Conservation (phyloP, 2,113 vertebrate species). For the Oxygymnocypris stewartii region DNA sequence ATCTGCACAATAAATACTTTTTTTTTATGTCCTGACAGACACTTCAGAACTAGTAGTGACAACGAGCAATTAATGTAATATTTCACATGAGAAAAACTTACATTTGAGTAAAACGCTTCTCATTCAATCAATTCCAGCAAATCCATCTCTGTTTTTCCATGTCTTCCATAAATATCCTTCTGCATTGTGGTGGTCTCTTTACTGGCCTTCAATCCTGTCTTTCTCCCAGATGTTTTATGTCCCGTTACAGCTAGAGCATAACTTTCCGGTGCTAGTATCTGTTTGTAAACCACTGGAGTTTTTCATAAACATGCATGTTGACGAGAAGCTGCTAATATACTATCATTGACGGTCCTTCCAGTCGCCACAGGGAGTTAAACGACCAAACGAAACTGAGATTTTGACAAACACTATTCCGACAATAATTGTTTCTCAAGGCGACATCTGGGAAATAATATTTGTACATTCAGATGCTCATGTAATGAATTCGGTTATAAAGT, state of each 20-base stretch:
- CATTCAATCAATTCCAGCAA: not conserved
- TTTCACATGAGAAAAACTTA: not conserved
- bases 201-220: slow-evolving; percentile 8
- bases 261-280: slow-evolving; percentile 64
- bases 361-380: not conserved
- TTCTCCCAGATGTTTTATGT: slow-evolving; percentile 75
- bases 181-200: slow-evolving; percentile 31
- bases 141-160: slow-evolving; percentile 3
- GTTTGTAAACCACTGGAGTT: slow-evolving; percentile 76
- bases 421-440: not conserved
- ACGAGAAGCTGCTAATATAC: slow-evolving; percentile 47
- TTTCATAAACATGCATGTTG: slow-evolving; percentile 74
- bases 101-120: not conserved
- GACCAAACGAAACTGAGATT: not conserved
- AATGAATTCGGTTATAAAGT: not conserved
- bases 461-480: not conserved
- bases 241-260: slow-evolving; percentile 55
- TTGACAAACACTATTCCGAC: not conserved
- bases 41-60: not conserved
- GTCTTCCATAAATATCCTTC: not conserved
- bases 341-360: not conserved
- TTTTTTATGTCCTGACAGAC: not conserved
- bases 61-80: not conserved
- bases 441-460: not conserved
- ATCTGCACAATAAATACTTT: slow-evolving; percentile 56